Base-by-base conservation (phyloP, 2,888 invertebrate genomes). In the Agrotis exclamationis region DNA sequence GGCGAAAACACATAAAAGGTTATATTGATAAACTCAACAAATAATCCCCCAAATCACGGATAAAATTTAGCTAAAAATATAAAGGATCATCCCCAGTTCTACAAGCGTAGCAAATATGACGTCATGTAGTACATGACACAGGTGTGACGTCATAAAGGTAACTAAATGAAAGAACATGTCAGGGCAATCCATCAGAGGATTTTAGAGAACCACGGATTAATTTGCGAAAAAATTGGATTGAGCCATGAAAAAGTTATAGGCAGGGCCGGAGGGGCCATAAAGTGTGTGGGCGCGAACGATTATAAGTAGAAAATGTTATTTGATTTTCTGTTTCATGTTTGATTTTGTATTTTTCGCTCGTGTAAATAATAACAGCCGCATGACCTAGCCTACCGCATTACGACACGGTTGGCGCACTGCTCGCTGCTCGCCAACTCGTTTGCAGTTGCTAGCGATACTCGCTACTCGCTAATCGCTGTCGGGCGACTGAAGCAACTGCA, bases 201-300 rank as follows among this genome's bases (percentile, higher is more conserved):
- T 82, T 83, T 80, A 80, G 51, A 66, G 71, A 72, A 77, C 68
- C 80, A 64, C 58, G 58, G 81, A 80, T 83, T 83, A 80, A 80
- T 83, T 80, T 73, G 64, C 69, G 71, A 80, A 83, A n/a, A 83
- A 83, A 83, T 83, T 78, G 83, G 78, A 83, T 83, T 80, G 75
- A 20, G 78, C 67, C 71, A 76, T 83, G 67, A 83, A 83, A 83
- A 83, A 78, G 69, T 80, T 75, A 75, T 72, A 74, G 75, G 77
- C 66, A 28, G 39, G 11, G 50, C 24, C 50, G 20, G 28, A 51
- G 47, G 11, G 18, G 82, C 74, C 71, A 64, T 54, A 18, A 68
- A 65, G 57, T 63, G 0, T 1, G 60, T 44, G 47, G 7, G 47
- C 0, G 18, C 9, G 1, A 6, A 2, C 6, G 1, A 16, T 56